Conservation (phyloP, 30 jellyfish, hydroid and myxozoan genomes). For the Clytia hemisphaerica region DNA sequence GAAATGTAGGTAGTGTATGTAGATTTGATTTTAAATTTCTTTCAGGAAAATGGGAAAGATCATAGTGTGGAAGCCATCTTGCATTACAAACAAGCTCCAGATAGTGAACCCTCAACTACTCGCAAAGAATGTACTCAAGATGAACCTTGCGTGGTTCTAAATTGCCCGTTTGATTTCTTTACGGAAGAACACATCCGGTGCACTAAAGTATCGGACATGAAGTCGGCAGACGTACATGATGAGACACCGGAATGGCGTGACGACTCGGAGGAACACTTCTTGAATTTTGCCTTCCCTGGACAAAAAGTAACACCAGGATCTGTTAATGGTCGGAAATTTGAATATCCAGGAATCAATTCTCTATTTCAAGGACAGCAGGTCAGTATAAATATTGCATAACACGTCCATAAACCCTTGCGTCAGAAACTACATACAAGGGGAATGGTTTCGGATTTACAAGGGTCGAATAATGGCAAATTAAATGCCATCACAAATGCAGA, state of each 20-base stretch:
- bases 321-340: conserved; percentile 81
- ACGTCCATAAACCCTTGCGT: too few species aligned
- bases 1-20: too few species aligned
- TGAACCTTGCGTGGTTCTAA: conserved; percentile 54
- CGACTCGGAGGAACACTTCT: conserved; percentile 69
- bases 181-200: conserved; percentile 44
- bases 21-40: too few species aligned
- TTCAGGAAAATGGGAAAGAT: conserved; percentile 14
- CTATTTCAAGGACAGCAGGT: conserved; percentile 69
- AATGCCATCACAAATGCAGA: too few species aligned
- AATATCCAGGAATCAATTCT: conserved; percentile 73
- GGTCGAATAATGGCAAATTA: too few species aligned
- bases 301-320: conserved; percentile 80
- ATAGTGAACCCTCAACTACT: conserved; percentile 49
- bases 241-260: conserved; percentile 56
- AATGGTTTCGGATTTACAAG: too few species aligned
- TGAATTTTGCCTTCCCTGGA: conserved; percentile 85
- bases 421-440: too few species aligned
- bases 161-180: conserved; percentile 72
- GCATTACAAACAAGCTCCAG: conserved; percentile 62
- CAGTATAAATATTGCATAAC: neutral
- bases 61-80: conserved; percentile 61
- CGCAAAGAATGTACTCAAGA: conserved; percentile 45
- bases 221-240: conserved; percentile 41
- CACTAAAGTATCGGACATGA: conserved; percentile 55